phyloP scores from a whole-genome alignment of 2,113 vertebrate species.

The Scartelaos histophorus region DNA sequence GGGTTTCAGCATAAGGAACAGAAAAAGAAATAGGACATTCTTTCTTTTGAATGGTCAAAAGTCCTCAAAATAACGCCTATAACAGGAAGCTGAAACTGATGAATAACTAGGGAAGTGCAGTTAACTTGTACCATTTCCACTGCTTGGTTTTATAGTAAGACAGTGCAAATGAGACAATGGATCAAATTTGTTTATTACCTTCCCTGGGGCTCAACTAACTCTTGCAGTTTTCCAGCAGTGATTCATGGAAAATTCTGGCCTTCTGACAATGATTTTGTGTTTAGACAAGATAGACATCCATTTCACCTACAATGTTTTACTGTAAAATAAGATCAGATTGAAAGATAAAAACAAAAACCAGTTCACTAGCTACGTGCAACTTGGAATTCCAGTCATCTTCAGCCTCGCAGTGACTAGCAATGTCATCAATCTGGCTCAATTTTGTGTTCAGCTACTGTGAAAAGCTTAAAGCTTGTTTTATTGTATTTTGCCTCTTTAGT shows the following conservation, averaged over 20 bases:
- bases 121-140: not conserved
- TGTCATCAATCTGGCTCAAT: not conserved
- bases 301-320: not conserved
- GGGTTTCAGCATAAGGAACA: too few relatives aligned
- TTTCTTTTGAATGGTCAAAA: too few relatives aligned
- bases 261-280: not conserved
- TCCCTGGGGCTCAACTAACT: not conserved
- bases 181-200: not conserved
- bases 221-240: not conserved
- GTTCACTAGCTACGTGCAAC: too few relatives aligned
- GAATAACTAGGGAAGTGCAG: not conserved
- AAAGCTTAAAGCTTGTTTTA: not conserved
- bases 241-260: not conserved
- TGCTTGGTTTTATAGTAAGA: not conserved
- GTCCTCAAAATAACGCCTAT: too few relatives aligned
- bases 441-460: not conserved
- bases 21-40: too few relatives aligned
- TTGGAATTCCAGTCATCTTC: not conserved
- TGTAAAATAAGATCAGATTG: not conserved
- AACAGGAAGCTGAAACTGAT: not conserved
- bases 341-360: not conserved
- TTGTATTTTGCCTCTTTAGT: conserved; percentile 66
- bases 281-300: not conserved
- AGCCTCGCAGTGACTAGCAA: not conserved
- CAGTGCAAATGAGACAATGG: not conserved